Percentiles rank a stretch among this genome's conserved stretches.
Conservation (phyloP, 2,797 vertebrate species). For the Meriones psammophilus region DNA sequence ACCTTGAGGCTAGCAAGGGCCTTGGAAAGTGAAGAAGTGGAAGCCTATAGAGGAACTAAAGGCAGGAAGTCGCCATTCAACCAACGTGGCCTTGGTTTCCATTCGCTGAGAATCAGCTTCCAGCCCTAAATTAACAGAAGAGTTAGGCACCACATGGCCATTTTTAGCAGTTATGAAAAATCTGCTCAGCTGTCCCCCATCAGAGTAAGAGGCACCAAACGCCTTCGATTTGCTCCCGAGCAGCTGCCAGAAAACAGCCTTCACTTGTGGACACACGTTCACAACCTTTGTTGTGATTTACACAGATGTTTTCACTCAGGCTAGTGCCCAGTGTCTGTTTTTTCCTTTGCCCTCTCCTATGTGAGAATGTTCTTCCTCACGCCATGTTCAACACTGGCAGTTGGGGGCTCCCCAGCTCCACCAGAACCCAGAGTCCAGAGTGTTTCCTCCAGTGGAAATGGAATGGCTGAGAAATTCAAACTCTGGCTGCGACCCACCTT, state of each 20-base stretch:
- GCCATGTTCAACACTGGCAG: fast-evolving
- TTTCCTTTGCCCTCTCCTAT: slow-evolving; percentile 33
- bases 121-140: slow-evolving; percentile 41
- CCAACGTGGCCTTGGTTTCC: not conserved
- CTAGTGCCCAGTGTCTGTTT: not conserved
- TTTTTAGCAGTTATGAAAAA: slow-evolving; percentile 65
- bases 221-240: slow-evolving; percentile 9
- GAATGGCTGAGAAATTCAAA: not conserved
- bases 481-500: not conserved
- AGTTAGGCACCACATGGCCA: not conserved
- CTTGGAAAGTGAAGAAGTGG: slow-evolving; percentile 47
- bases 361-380: not conserved
- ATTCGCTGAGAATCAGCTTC: slow-evolving; percentile 44
- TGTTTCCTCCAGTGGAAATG: not conserved
- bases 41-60: not conserved
- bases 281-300: not conserved
- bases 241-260: slow-evolving; percentile 63
- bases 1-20: not conserved
- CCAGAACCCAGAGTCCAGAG: not conserved
- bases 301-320: slow-evolving; percentile 66
- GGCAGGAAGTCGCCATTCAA: not conserved
- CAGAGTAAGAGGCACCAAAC: not conserved
- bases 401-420: fast-evolving
- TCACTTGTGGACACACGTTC: slow-evolving; percentile 38
- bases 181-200: slow-evolving; percentile 51